Percentiles rank a stretch among this genome's conserved stretches.
Conservation (phyloP, 1,140 invertebrate species). For the Halyomorpha halys region DNA sequence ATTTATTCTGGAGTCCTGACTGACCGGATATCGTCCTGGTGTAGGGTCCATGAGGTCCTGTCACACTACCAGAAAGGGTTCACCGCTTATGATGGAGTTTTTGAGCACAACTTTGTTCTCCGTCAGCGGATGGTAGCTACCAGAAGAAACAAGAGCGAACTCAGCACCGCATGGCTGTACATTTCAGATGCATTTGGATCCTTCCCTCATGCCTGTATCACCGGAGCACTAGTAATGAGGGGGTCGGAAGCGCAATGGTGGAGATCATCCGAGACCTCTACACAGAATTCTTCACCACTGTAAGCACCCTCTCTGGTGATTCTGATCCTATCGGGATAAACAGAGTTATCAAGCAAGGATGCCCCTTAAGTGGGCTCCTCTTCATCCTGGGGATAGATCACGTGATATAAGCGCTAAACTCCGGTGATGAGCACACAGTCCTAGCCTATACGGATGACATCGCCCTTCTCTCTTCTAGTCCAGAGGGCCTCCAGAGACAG, state of each 20-base stretch:
- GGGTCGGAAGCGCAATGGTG: conserved; percentile 17
- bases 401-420: conserved; percentile 18
- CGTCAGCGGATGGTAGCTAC: no score
- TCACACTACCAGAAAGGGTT: conserved; percentile 27
- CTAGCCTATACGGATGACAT: no score
- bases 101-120: no score
- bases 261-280: conserved; percentile 31
- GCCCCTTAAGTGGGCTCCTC: conserved; percentile 35
- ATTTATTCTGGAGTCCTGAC: conserved; percentile 30
- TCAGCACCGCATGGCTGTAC: conserved; percentile 34
- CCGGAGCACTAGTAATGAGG: conserved; percentile 19
- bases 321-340: no score
- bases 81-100: no score
- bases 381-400: conserved; percentile 39
- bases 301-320: no score
- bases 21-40: conserved; percentile 5
- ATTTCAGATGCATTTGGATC: conserved; percentile 34
- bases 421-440: not conserved
- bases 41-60: not conserved
- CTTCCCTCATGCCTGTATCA: conserved; percentile 31
- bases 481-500: not conserved
- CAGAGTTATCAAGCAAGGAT: conserved; percentile 37
- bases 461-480: not conserved
- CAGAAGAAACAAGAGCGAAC: conserved; percentile 11
- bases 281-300: no score